Base-by-base conservation (phyloP, 2,888 invertebrate genomes). In the Melinaea marsaeus region DNA sequence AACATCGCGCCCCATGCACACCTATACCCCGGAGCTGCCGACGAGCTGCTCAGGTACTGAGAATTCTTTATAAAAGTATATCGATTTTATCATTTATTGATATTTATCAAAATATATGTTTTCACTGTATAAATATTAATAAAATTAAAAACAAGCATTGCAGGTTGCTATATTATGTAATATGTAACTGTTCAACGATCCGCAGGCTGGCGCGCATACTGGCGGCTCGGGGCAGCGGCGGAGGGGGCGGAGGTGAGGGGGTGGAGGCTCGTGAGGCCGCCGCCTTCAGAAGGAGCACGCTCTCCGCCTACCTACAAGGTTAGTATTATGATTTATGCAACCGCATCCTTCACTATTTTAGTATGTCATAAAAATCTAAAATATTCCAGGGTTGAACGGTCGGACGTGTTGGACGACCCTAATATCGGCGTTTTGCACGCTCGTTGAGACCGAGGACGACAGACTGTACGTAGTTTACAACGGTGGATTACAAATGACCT, bases 1-100 rank as follows among this genome's bases (percentile, higher is more conserved):
- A 98, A 98, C 85, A 98, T 98, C 70, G 97, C 97, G 45, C 97
- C 98, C n/a, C 97, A 97, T 86, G 97, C 97, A 5, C 97, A 97
- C 33, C 95, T 98, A 74, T 98, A 98, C 89, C 95, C 96, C 22
- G 94, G 94, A 68, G 98, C 98, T 22, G 97, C 98, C 1, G 98
- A 98, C 73, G 98, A 98, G 81, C 83, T 98, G 68, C 96, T 98
- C 74, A 96, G 97, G 89, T 89, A 59, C 9, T 42, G 7, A 42
- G 37, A 3, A 37, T 42, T 45, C 13, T 13, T 4, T n/a, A 9
- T 62, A 9, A 33, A 48, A 33, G 11, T 22, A 37, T n/a, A 22
- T 22, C 22, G 22, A 22, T 22, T 22, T 22, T 22, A 22, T 22
- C 22, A 22, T 22, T 22, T 22, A 22, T 22, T 22, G 22, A 22